Base-by-base conservation (phyloP, 2,888 invertebrate genomes). In the Onchidella celtica region DNA sequence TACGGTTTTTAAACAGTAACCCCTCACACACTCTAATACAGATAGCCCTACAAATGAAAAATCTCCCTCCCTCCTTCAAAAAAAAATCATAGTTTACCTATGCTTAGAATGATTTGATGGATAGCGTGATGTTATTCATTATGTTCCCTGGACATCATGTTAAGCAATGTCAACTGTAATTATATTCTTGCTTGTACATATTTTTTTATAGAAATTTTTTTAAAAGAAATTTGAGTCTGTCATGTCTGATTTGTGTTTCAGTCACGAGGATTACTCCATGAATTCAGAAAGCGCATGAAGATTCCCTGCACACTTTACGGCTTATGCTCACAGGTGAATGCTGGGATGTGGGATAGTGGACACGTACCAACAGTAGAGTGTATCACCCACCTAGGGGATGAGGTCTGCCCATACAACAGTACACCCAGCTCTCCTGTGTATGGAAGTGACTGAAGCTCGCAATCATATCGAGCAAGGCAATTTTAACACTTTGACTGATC, bases 311-410 rank as follows among this genome's bases (percentile, higher is more conserved):
- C 97, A 0, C 93, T 99, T 72, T 96, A 96, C 9, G 97, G 97
- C 21, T 95, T 98, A 88, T 98, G 98, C 92, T 96, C 96, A 89
- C 95, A 96, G 81, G 97, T 97, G 91, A 97, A 97, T 0, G 97
- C 97, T 0, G 98, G 97, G 3, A 97, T 97, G 94, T 98, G 98
- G 98, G 98, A 98, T 94, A 97, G 97, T 78, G 96, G 96, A 4
- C 97, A 97, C 92, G 95, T 97, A 82, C 98, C 98, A 0, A 95
- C 96, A 34, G 95, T 98, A 57, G 96, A 97, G 91, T 98, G 98
- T 92, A 89, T 90, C 6, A 93, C 92, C 6, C 89, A 88, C 79
- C 87, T 88, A 32, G 82, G 83, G 4, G 86, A 89, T 79, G 87
- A 85, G 1, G 82, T 85, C n/a, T 91, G 91, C 75, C 89, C 90